These are phyloP conservation scores for Nemotelus pantherinus DNA, from an alignment of 2,888 invertebrate species.

Conservation along the genomic window DNA sequence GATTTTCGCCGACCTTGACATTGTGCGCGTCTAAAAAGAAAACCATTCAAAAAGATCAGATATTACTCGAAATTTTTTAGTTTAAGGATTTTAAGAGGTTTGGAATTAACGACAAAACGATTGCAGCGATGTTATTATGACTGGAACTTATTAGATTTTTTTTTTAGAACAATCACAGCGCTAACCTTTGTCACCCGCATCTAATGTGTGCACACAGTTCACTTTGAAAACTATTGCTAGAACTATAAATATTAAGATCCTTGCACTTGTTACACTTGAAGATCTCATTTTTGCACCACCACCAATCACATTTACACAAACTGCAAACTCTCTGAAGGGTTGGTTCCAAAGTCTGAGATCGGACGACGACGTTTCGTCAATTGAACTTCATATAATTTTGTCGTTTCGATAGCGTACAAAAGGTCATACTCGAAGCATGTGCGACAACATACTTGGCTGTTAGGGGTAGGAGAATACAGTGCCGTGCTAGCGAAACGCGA, in stretches of 20 bases:
- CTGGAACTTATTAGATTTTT: too few relatives aligned
- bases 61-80: too few relatives aligned
- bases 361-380: slow-evolving; percentile 1
- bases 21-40: slow-evolving; percentile 55
- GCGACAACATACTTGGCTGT: background rate
- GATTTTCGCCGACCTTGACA: slow-evolving; percentile 69
- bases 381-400: slow-evolving; percentile 23
- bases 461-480: slow-evolving; percentile 12
- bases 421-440: slow-evolving; percentile 27
- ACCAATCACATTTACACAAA: background rate
- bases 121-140: too few relatives aligned
- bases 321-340: background rate
- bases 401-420: slow-evolving; percentile 17
- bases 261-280: too few relatives aligned
- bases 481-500: slow-evolving; percentile 21
- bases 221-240: too few relatives aligned
- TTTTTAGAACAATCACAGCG: too few relatives aligned
- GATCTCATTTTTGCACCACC: too few relatives aligned
- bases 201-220: too few relatives aligned
- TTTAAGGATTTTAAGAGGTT: too few relatives aligned
- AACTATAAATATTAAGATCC: too few relatives aligned
- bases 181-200: too few relatives aligned
- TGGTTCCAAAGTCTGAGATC: background rate
- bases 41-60: background rate
- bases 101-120: too few relatives aligned